A percentile compares a stretch with the other conserved stretches of the same genome.
Conservation (phyloP, 2,113 vertebrate genomes). For the Athene noctua region DNA sequence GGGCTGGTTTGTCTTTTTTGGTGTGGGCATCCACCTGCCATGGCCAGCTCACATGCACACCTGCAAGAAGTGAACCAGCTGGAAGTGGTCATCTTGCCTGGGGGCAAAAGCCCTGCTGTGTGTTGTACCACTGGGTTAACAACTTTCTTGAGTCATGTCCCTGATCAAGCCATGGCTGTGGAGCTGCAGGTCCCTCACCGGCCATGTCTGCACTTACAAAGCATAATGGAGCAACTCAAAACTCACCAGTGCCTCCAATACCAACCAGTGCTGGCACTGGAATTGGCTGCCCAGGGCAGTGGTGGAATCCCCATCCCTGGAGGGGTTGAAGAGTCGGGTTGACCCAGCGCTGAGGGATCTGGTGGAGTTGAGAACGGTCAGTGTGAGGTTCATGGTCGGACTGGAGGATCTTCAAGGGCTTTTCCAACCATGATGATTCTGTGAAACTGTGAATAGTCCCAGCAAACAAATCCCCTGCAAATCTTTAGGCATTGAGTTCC, state of each 20-base stretch:
- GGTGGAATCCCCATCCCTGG: too few relatives aligned
- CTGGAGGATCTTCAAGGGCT: too few relatives aligned
- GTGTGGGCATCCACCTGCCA: neutral
- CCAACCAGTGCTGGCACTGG: too few relatives aligned
- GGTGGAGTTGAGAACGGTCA: too few relatives aligned
- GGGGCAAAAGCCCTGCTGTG: neutral
- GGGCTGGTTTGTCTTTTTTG: neutral
- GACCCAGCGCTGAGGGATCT: too few relatives aligned
- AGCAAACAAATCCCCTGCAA: neutral
- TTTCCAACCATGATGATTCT: too few relatives aligned
- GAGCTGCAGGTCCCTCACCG: neutral
- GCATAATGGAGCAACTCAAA: neutral
- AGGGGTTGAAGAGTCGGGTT: too few relatives aligned
- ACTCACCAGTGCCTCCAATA: neutral
- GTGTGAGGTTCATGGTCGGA: too few relatives aligned
- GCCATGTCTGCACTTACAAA: neutral
- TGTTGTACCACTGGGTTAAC: rapidly evolving
- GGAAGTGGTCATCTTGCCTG: neutral
- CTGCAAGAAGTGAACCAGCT: neutral
- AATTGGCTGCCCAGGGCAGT: too few relatives aligned
- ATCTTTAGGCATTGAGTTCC: neutral
- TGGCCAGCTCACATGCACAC: rapidly evolving
- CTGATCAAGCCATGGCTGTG: rapidly evolving
- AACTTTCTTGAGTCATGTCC: neutral
- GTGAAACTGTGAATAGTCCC: neutral